Evolutionary conservation across 2,113 vertebrate species (phyloP), one percentile per base, ranked within the genome.

Genomic region (Bos indicus): DNA sequence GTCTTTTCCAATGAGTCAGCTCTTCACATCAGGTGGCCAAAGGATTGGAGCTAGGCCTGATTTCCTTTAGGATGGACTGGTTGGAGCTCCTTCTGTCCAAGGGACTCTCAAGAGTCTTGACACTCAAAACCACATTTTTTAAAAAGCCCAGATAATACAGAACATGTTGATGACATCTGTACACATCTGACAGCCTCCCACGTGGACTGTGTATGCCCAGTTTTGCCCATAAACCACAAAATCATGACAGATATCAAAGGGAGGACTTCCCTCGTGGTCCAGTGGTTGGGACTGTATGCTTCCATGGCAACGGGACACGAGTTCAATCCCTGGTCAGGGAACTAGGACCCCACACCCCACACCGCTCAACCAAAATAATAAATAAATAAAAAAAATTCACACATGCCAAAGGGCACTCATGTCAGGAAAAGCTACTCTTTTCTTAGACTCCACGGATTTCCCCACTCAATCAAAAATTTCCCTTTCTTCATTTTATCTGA

Each of bases 161-260:
- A 26, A 3, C 2, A 0, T 6, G 30, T 26, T 51, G 30, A 2
- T 36, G 6, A 13, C 9, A 3, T 56, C 11, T 9, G 33, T 12
- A 12, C 8, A 10, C 43, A 7, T 3, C 43, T 4, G 6, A 12
- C 0, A 48, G 7, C 10, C 9, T 25, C 14, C 23, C 4, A 8
- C 13, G 2, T 16, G 13, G 52, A 56, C 3, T 2, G 7, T 25
- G 19, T 56, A 21, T 15, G 21, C 13, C 81, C n/a, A 56, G 6
- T 1, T 19, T 43, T 30, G 88, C n/a, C 6, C 25, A 1, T 30
- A 28, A 89, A 16, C 57, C 57, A 21, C 23, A 28, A 13, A 51
- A 80, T n/a, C 23, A 13, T 6, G 2, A 12, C 14, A 7, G 21
- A 28, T 1, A 19, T 43, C 5, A 21, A 6, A 13, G 6, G 40